A percentile compares a stretch with the other conserved stretches of the same genome.
Evolutionary conservation across 2,888 invertebrate genomes (phyloP).

Genomic region (Ditula angustiorana): DNA sequence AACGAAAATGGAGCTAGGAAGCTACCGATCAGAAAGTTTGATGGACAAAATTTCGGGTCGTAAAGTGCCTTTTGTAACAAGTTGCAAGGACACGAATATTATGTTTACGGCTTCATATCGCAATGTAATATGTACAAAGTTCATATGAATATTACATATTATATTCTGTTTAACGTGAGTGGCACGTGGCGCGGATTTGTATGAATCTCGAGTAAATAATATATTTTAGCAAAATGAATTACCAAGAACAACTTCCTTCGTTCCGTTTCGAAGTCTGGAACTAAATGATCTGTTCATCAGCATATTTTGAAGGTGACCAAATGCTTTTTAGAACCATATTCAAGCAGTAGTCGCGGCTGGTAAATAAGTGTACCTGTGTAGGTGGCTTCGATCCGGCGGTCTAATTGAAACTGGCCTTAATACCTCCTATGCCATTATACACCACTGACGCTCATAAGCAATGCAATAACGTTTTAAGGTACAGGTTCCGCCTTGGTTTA

Average conservation of each 20-base stretch:
- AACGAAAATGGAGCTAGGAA: too few relatives aligned
- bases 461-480: conserved; percentile 54
- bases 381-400: conserved; percentile 61
- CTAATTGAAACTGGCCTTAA: conserved; percentile 66
- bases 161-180: neutral
- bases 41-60: conserved; percentile 6
- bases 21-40: conserved; percentile 6
- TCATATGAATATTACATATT: neutral
- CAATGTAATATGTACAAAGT: neutral
- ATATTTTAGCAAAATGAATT: conserved; percentile 57
- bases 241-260: conserved; percentile 90
- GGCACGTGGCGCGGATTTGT: neutral
- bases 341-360: conserved; percentile 5
- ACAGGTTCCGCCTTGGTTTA: conserved; percentile 42
- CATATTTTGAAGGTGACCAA: conserved; percentile 57
- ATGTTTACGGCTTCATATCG: conserved; percentile 3
- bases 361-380: conserved; percentile 51
- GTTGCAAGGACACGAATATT: conserved; percentile 4
- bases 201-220: conserved; percentile 20
- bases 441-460: conserved; percentile 49
- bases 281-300: conserved; percentile 75
- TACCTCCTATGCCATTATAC: conserved; percentile 50
- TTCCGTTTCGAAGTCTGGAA: conserved; percentile 87
- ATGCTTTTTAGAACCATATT: conserved; percentile 43
- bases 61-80: conserved; percentile 18